Evolutionary conservation across 2,113 vertebrate species (phyloP).

Genomic region (Hemiprocne comata): DNA sequence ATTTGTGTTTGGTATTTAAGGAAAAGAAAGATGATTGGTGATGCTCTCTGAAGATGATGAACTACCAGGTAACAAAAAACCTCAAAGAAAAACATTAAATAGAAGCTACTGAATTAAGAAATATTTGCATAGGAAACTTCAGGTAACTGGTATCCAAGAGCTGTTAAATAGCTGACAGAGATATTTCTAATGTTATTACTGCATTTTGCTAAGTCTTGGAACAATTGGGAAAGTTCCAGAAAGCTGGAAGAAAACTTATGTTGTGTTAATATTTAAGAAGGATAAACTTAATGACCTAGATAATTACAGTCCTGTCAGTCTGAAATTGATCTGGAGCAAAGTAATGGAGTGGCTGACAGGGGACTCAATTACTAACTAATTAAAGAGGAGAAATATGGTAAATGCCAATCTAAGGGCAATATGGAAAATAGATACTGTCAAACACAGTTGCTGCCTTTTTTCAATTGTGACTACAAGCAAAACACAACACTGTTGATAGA

Average conservation of each 20-base stretch:
- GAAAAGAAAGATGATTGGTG: constrained; percentile 1
- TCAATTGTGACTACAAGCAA: constrained; percentile 13
- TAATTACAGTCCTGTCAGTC: constrained; percentile 65
- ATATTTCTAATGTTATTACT: background rate
- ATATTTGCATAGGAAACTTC: background rate
- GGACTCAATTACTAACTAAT: constrained; percentile 67
- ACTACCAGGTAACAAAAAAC: background rate
- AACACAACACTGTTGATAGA: background rate
- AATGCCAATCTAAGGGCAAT: constrained; percentile 48
- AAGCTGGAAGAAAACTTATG: constrained; percentile 39
- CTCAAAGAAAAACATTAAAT: background rate
- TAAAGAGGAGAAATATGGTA: constrained; percentile 64
- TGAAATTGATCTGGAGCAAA: constrained; percentile 61
- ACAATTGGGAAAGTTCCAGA: constrained; percentile 56
- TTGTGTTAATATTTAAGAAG: constrained; percentile 67
- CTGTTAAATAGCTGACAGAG: background rate
- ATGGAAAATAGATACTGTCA: constrained; percentile 22
- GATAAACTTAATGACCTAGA: constrained; percentile 68
- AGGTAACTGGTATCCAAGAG: background rate
- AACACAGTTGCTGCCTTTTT: constrained; percentile 9
- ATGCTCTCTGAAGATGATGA: background rate
- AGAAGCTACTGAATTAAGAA: background rate
- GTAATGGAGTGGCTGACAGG: constrained; percentile 61
- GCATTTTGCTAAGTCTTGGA: background rate
- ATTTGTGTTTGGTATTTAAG: constrained; percentile 12